Evolutionary conservation across 64 coral and sea anemone genomes (phyloP), one percentile per base, ranked within the genome.

Genomic region (Actinia equina): DNA sequence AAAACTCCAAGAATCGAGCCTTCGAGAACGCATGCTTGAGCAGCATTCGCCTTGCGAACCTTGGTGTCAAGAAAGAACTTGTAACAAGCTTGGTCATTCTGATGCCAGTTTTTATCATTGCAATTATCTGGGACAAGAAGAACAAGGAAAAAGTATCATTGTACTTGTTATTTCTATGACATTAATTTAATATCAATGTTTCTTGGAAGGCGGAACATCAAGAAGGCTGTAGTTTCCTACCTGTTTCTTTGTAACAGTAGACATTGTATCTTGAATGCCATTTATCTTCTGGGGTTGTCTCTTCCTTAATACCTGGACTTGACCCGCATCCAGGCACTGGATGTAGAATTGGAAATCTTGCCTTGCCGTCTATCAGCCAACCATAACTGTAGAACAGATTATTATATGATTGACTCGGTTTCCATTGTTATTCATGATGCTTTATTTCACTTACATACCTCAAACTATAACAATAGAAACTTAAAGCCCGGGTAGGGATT

Each of bases 41-140:
- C 15, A 43, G 76, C 76, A 78, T 3, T 37, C 5, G 22, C 26
- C 76, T 30, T 8, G 18, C 27, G 43, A 78, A 18, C 76, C 26
- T 78, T 78, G 20, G 76, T 78, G 2, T 65, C 62, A 7, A 78
- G 41, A 45, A 78, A 78, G 43, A 78, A 78, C 76, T 78, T 78
- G 43, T 43, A 78, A 78, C 76, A 78, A 15, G 9, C 10, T 11
- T 11, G 27, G 30, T 41, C 41, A 30, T 78, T 78, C 27, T 78
- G 76, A 17, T 78, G 76, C 76, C 76, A 78, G 26, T 43, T 41
- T 78, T 78, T 37, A 43, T 44, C 76, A 30, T 78, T 78, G 19
- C 76, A 78, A 17, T 78, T 16, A 44, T 78, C 76, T 78, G 76
- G 76, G 7, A 43, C 15, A 45, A 74, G 70, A 26, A 26, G 12